A percentile compares a stretch with the other conserved stretches of the same genome.
phyloP scores from a whole-genome alignment of 2,113 vertebrate genomes.

The Dunckerocampus dactyliophorus region DNA sequence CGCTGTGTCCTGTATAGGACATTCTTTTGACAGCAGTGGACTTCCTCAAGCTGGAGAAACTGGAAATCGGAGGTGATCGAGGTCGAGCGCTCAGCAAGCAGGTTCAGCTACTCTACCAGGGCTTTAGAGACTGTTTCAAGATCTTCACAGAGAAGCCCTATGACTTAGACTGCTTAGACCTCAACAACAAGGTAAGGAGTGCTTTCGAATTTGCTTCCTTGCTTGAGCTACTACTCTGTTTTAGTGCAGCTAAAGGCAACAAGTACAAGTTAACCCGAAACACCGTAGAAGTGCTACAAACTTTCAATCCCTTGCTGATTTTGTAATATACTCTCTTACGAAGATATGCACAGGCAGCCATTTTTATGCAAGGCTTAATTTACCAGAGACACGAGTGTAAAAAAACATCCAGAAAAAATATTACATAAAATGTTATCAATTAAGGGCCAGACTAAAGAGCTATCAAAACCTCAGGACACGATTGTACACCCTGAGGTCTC shows the following conservation, averaged over 20 bases:
- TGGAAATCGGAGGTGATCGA: slow-evolving; percentile 82
- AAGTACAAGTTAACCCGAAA: neutral
- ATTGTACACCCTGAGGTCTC: no score
- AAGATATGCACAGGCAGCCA: no score
- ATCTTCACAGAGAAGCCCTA: slow-evolving; percentile 75
- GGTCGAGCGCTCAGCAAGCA: slow-evolving; percentile 80
- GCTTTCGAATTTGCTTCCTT: neutral
- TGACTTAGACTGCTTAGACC: slow-evolving; percentile 75
- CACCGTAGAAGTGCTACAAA: no score
- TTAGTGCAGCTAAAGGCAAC: neutral
- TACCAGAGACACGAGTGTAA: no score
- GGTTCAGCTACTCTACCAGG: slow-evolving; percentile 72
- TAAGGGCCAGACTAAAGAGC: no score
- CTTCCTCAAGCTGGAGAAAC: slow-evolving; percentile 82
- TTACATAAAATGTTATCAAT: no score
- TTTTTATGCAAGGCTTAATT: no score
- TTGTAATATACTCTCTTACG: no score
- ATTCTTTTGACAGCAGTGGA: slow-evolving; percentile 80
- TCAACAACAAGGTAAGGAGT: slow-evolving; percentile 69
- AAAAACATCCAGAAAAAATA: no score
- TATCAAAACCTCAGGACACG: no score
- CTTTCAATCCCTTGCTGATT: no score
- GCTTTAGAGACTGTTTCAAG: slow-evolving; percentile 77
- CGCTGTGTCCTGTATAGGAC: slow-evolving; percentile 68
- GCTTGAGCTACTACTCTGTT: neutral